These are phyloP conservation scores for Eurytoma adleriae DNA, from an alignment of 2,888 invertebrate genomes.

Conservation along the genomic window DNA sequence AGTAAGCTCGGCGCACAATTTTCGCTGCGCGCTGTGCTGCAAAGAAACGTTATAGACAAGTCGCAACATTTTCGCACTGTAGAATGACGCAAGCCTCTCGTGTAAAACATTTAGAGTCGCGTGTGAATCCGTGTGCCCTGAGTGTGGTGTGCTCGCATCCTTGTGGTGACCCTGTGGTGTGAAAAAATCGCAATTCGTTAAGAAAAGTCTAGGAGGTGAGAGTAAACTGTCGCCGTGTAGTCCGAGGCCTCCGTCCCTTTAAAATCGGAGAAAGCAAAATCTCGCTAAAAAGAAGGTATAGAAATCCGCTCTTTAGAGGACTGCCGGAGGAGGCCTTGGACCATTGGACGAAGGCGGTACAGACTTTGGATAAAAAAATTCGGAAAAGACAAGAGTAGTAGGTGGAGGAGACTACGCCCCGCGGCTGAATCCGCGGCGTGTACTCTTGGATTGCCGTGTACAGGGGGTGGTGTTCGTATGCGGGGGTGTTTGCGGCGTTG, in stretches of 20 bases:
- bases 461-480: not conserved
- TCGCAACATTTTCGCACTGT: not conserved
- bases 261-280: not conserved
- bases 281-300: not conserved
- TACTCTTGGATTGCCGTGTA: slow-evolving; percentile 2
- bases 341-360: not conserved
- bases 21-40: too few relatives aligned
- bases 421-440: not conserved
- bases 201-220: not conserved
- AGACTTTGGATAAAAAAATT: slow-evolving; percentile 22
- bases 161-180: slow-evolving; percentile 11
- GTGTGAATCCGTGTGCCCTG: slow-evolving; percentile 25
- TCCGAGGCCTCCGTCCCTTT: too few relatives aligned
- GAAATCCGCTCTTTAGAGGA: not conserved
- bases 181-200: not conserved
- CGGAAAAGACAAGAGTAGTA: not conserved
- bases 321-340: slow-evolving; percentile 31
- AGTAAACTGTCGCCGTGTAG: too few relatives aligned
- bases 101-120: not conserved
- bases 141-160: slow-evolving; percentile 1
- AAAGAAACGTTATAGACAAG: not conserved
- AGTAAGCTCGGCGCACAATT: too few relatives aligned
- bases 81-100: not conserved
- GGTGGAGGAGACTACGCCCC: not conserved
- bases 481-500: slow-evolving; percentile 29